Percentiles rank a stretch among this genome's conserved stretches.
Conservation (phyloP, 2,113 vertebrate species). For the Silurus asotus region DNA sequence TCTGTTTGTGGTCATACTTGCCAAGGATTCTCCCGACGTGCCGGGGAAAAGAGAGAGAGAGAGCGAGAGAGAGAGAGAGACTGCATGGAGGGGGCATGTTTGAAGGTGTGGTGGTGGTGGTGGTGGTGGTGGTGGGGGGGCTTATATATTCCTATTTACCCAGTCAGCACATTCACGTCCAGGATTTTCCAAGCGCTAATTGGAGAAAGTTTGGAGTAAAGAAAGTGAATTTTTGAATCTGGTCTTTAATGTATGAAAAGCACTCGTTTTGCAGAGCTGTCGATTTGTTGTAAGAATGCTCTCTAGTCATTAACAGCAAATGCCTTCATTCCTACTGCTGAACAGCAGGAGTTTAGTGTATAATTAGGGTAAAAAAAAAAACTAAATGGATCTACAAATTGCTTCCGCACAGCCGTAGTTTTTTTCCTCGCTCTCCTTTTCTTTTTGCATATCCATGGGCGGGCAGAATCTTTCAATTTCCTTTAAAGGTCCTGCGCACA, state of each 20-base stretch:
- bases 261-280: slow-evolving; percentile 38
- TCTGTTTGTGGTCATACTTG: slow-evolving; percentile 47
- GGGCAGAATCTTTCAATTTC: slow-evolving; percentile 45
- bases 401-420: slow-evolving; percentile 45
- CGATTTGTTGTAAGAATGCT: slow-evolving; percentile 49
- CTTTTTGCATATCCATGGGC: slow-evolving; percentile 31
- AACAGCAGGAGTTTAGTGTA: slow-evolving; percentile 55
- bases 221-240: slow-evolving; percentile 48
- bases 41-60: background rate
- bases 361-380: slow-evolving; percentile 56
- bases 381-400: slow-evolving; percentile 55
- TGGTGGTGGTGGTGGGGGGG: no score
- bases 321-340: slow-evolving; percentile 50
- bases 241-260: slow-evolving; percentile 38
- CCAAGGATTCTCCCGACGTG: slow-evolving; percentile 40
- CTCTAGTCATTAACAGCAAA: slow-evolving; percentile 60
- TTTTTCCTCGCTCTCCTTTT: no score
- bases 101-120: no score
- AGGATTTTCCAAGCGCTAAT: slow-evolving; percentile 38
- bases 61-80: slow-evolving; percentile 5
- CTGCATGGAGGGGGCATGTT: background rate
- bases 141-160: background rate
- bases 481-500: slow-evolving; percentile 35
- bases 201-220: slow-evolving; percentile 52
- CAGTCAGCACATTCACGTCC: slow-evolving; percentile 45